phyloP scores from a whole-genome alignment of 2,113 vertebrate species.

The Gallinago media region DNA sequence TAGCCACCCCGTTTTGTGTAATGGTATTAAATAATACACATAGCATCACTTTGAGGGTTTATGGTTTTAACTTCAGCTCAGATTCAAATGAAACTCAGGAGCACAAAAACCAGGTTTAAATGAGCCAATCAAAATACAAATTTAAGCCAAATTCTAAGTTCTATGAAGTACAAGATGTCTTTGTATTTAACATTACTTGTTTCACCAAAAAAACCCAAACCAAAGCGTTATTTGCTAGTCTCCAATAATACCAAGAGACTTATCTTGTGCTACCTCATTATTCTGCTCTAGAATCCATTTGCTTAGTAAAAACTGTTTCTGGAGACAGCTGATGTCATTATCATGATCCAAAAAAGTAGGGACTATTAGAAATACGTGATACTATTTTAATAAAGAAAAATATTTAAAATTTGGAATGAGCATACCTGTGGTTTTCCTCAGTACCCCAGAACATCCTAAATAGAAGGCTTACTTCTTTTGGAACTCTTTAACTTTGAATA shows the following conservation, averaged over 20 bases:
- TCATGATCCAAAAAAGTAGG: neutral
- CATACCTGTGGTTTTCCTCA: slow-evolving; percentile 75
- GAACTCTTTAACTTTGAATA: slow-evolving; percentile 72
- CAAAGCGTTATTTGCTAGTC: neutral
- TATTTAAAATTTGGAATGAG: neutral
- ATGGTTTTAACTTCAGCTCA: neutral
- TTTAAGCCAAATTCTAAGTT: neutral
- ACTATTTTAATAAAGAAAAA: neutral
- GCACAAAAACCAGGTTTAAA: neutral
- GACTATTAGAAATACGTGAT: neutral
- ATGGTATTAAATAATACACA: neutral
- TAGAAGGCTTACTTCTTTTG: slow-evolving; percentile 33
- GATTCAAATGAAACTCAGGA: neutral
- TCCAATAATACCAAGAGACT: neutral
- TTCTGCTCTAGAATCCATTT: neutral
- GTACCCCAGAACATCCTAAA: slow-evolving; percentile 60
- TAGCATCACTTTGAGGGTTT: neutral
- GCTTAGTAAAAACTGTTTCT: neutral
- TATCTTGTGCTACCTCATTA: neutral
- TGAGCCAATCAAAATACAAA: neutral
- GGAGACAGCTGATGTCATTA: neutral
- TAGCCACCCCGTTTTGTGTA: neutral
- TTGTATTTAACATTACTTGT: neutral
- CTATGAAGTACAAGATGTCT: neutral
- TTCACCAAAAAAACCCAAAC: neutral